These are phyloP conservation scores for Dendrolimus houi DNA, from an alignment of 2,888 invertebrate species.

Conservation along the genomic window DNA sequence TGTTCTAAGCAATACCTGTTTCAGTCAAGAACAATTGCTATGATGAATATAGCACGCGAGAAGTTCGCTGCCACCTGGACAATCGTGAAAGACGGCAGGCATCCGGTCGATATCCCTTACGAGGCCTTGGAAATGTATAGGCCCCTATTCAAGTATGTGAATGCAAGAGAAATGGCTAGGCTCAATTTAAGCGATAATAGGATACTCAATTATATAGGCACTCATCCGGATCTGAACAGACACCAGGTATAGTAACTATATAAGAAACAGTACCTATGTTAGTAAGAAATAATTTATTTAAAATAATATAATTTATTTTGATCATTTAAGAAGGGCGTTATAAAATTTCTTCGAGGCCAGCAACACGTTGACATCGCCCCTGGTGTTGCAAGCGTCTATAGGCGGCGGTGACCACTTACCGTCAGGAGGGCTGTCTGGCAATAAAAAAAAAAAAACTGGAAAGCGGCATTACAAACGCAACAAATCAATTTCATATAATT, in stretches of 20 bases:
- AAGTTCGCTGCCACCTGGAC: constrained; percentile 51
- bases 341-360: too few species aligned
- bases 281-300: too few species aligned
- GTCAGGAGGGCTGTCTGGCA: too few species aligned
- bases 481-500: too few species aligned
- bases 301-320: too few species aligned
- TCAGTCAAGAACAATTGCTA: constrained; percentile 57
- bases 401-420: too few species aligned
- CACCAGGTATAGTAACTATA: constrained; percentile 41
- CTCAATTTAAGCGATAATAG: constrained; percentile 45
- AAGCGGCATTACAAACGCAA: too few species aligned
- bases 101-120: constrained; percentile 22
- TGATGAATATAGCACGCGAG: constrained; percentile 55
- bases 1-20: neutral
- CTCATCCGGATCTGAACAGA: constrained; percentile 50
- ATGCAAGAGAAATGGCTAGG: constrained; percentile 49
- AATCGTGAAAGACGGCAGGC: constrained; percentile 34
- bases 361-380: too few species aligned
- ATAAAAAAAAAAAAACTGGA: too few species aligned
- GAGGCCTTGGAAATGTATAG: constrained; percentile 46
- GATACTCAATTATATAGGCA: constrained; percentile 53
- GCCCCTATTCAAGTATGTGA: constrained; percentile 57
- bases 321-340: too few species aligned
- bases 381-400: too few species aligned
- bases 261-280: too few species aligned